A percentile compares a stretch with the other conserved stretches of the same genome.
phyloP scores from a whole-genome alignment of 2,888 invertebrate genomes.

The Idaea biselata region DNA sequence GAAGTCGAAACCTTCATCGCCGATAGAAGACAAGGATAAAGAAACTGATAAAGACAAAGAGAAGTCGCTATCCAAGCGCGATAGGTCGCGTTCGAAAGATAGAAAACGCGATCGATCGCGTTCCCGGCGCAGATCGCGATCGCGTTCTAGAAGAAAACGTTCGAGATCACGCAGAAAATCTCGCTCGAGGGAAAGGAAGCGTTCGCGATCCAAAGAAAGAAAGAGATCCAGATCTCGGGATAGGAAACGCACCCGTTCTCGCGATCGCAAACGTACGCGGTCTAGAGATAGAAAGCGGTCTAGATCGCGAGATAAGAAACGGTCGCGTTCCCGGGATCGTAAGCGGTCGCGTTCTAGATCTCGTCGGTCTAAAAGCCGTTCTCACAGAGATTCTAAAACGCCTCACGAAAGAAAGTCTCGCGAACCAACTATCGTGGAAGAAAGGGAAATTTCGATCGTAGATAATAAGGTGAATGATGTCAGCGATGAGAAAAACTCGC shows the following conservation, averaged over 20 bases:
- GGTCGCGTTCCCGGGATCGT: conserved; percentile 66
- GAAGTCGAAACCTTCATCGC: conserved; percentile 47
- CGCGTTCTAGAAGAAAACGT: conserved; percentile 73
- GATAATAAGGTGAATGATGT: conserved; percentile 54
- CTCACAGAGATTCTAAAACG: conserved; percentile 67
- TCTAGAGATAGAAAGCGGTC: conserved; percentile 74
- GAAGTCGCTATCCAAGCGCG: conserved; percentile 62
- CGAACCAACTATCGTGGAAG: conserved; percentile 58
- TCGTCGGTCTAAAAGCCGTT: conserved; percentile 66
- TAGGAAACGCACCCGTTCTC: conserved; percentile 78
- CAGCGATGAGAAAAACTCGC: conserved; percentile 80
- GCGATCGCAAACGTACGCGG: conserved; percentile 70
- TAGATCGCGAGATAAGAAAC: conserved; percentile 68
- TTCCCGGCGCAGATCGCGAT: conserved; percentile 82
- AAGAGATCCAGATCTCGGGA: conserved; percentile 81
- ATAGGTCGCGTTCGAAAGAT: conserved; percentile 69
- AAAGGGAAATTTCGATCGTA: conserved; percentile 44
- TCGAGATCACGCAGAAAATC: conserved; percentile 68
- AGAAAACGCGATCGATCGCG: conserved; percentile 76
- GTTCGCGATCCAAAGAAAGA: conserved; percentile 73
- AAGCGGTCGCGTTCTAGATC: conserved; percentile 69
- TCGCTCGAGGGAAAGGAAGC: conserved; percentile 68
- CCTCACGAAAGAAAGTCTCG: conserved; percentile 62
- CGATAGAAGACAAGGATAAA: conserved; percentile 54
- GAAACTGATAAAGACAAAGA: conserved; percentile 49